These are phyloP conservation scores for Papilio glaucus DNA, from an alignment of 1,140 invertebrate genomes.

Conservation along the genomic window DNA sequence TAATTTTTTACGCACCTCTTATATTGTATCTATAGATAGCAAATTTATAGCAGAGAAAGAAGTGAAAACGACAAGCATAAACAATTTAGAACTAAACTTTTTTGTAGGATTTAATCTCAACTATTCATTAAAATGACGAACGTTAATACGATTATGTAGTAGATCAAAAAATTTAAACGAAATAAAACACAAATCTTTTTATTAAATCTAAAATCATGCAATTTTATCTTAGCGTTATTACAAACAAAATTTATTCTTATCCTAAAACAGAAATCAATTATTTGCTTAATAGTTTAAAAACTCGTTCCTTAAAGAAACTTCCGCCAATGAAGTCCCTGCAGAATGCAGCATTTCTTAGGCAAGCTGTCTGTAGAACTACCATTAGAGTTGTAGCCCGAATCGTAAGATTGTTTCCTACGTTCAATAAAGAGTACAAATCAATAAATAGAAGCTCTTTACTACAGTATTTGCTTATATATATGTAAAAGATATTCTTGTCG, in stretches of 20 bases:
- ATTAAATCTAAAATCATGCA: background rate
- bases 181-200: background rate
- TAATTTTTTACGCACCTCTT: too few relatives aligned
- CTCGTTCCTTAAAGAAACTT: background rate
- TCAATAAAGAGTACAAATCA: background rate
- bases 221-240: background rate
- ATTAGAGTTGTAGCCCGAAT: constrained; percentile 21
- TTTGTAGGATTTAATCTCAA: too few relatives aligned
- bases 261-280: constrained; percentile 15
- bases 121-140: too few relatives aligned
- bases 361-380: background rate
- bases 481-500: too few relatives aligned
- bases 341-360: constrained; percentile 17
- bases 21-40: too few relatives aligned
- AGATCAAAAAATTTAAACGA: background rate
- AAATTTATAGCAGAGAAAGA: too few relatives aligned
- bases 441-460: background rate
- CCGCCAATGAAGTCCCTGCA: constrained; percentile 14
- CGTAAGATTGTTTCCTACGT: background rate
- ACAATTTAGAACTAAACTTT: too few relatives aligned
- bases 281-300: background rate
- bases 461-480: too few relatives aligned
- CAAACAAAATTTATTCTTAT: background rate
- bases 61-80: too few relatives aligned
- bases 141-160: too few relatives aligned